Evolutionary conservation across 2,888 invertebrate species (phyloP), one percentile per base, ranked within the genome.

Genomic region (Graphium colonna): DNA sequence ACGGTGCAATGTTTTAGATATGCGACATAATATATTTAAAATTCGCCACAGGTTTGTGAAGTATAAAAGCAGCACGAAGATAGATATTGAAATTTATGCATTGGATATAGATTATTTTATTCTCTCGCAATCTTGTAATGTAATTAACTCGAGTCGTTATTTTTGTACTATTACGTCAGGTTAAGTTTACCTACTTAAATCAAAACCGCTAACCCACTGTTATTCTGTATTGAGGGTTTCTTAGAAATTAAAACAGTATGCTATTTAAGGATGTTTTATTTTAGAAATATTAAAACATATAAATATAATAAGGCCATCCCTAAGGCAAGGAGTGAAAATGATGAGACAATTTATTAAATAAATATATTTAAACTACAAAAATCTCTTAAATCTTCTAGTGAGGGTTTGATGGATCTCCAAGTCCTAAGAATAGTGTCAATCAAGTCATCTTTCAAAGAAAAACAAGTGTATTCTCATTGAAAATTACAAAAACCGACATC

Each of bases 181-280:
- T 83, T 87, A 82, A 81, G 85, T 87, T 87, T 45, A 54, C 49
- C 44, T 77, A 86, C 80, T 79, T 80, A 82, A 84, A 82, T 83
- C 82, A 82, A n/a, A 77, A 78, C 81, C 78, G 85, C 87, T 87
- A 77, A 82, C 86, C 87, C 85, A 82, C 78, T 84, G 79, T 86
- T 82, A 78, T 82, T 84, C 83, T 86, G 85, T 87, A 88, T 82
- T 79, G 82, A 84, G 85, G 88, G 88, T 86, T 82, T 86, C 73
- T 86, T 89, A 88, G 88, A 88, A 87, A 89, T 88, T 89, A 88
- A 88, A 88, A 88, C 86, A 87, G 86, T 89, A 89, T 88, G 89
- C 89, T 89, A 85, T 83, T 81, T 51, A 71, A 62, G 59, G 72
- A 68, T 82, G 83, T 88, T 88, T 88, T 81, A 88, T 87, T 87